Conservation (phyloP, 2,797 vertebrate species). For the Erpetoichthys calabaricus region DNA sequence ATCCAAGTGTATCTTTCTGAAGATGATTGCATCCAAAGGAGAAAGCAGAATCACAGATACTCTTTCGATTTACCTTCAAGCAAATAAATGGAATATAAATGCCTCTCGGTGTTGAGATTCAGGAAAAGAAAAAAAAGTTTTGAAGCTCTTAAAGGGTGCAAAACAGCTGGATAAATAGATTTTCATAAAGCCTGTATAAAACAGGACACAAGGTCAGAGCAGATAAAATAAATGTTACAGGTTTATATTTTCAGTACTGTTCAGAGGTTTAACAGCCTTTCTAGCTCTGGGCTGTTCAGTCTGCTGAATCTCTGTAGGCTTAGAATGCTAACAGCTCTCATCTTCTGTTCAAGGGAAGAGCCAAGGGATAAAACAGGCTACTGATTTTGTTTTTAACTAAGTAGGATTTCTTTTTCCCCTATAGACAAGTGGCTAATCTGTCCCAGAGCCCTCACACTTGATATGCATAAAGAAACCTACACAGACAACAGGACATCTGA, state of each 20-base stretch:
- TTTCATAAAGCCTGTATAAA: not conserved
- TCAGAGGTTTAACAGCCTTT: not conserved
- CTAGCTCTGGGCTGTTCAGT: constrained; percentile 2
- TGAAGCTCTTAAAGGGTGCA: too few relatives aligned
- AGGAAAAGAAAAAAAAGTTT: too few relatives aligned
- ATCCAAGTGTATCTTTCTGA: too few relatives aligned
- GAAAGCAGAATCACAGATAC: too few relatives aligned
- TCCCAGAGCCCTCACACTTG: not conserved
- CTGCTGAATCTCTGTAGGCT: not conserved
- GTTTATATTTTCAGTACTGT: not conserved
- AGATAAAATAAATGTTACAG: not conserved
- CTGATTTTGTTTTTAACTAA: constrained; percentile 1
- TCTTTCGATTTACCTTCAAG: too few relatives aligned
- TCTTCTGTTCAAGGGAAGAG: not conserved
- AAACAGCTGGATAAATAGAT: not conserved
- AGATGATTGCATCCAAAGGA: too few relatives aligned
- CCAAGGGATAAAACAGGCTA: not conserved
- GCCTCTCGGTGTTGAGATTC: too few relatives aligned
- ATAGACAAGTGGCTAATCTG: not conserved
- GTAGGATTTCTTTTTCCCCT: not conserved
- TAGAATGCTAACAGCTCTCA: not conserved
- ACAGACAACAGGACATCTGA: too few relatives aligned
- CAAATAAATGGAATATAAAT: too few relatives aligned
- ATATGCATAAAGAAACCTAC: too few relatives aligned
- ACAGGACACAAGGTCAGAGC: not conserved